Evolutionary conservation across 2,888 invertebrate genomes (phyloP), one percentile per base, ranked within the genome.

Genomic region (Leptinotarsa juncta): DNA sequence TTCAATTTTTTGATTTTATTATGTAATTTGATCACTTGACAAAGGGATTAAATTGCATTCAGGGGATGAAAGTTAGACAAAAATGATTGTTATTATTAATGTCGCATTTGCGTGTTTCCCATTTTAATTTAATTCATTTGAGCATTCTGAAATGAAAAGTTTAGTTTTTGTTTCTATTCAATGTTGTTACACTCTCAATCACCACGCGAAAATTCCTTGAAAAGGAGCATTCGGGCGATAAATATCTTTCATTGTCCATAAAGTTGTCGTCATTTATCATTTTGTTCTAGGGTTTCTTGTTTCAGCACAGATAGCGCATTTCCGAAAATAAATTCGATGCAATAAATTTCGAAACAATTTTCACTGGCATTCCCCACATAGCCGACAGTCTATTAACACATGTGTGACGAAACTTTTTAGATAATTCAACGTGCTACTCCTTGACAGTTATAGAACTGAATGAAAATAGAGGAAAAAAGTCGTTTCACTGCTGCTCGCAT

Each of bases 321-420:
- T 62, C 62, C 32, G 20, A 62, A 62, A 62, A 62, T 62, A 32
- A 62, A 62, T 62, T 18, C n/a, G 32, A 32, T 62, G 62, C 62
- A 62, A 62, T 62, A 62, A 62, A 62, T 62, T 62, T 62, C 62
- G 62, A 62, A 62, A 62, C 62, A 62, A 32, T 62, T 62, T 62
- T 12, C 62, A 62, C 16, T 42, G 62, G 32, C 62, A n/a, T 32
- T 62, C 42, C n/a, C 32, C 62, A 42, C 62, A 62, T 62, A 62
- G 62, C n/a, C 42, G 32, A n/a, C 62, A 3, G 42, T 62, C 62
- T 62, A 62, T 62, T 62, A 62, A 62, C 62, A 57, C 23, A 62
- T 42, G 62, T 62, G 62, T 62, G 62, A 62, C 62, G 62, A 62
- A 62, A 62, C 42, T 32, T 62, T 62, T 62, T 5, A 42, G 62